Conservation (phyloP, 2,113 vertebrate genomes). For the Pituophis catenifer region DNA sequence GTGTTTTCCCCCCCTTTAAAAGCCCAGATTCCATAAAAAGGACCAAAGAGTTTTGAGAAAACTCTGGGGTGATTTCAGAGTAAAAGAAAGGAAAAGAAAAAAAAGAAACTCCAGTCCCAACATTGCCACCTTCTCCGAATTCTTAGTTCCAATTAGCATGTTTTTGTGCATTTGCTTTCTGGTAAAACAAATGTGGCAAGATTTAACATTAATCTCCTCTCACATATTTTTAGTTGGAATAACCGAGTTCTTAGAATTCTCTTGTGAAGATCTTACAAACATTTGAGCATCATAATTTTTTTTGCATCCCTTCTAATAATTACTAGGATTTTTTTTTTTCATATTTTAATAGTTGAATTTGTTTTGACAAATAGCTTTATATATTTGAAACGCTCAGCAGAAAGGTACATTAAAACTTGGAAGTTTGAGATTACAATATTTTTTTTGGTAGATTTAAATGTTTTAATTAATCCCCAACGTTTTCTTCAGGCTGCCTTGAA, state of each 20-base stretch:
- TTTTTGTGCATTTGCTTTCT: constrained; percentile 66
- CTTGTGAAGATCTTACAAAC: constrained; percentile 69
- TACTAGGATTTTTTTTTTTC: constrained; percentile 61
- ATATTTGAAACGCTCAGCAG: constrained; percentile 74
- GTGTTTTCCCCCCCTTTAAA: not conserved
- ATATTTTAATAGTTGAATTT: constrained; percentile 71
- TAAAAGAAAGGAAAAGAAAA: constrained; percentile 34
- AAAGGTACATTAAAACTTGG: constrained; percentile 75
- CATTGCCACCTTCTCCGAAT: constrained; percentile 58
- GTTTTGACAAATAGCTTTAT: constrained; percentile 75
- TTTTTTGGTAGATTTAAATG: constrained; percentile 75
- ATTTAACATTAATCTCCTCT: constrained; percentile 41
- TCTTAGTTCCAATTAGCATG: constrained; percentile 63
- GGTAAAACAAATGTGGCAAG: constrained; percentile 59
- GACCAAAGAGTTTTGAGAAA: constrained; percentile 89
- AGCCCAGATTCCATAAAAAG: constrained; percentile 69
- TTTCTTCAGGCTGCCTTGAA: constrained; percentile 84
- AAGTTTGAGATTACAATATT: constrained; percentile 73
- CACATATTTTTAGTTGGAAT: constrained; percentile 60
- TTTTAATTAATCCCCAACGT: constrained; percentile 73
- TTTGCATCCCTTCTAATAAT: constrained; percentile 77
- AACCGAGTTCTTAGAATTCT: constrained; percentile 56
- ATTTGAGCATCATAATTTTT: constrained; percentile 78
- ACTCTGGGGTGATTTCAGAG: constrained; percentile 72
- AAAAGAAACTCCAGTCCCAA: constrained; percentile 56